A percentile compares a stretch with the other conserved stretches of the same genome.
phyloP scores from a whole-genome alignment of 1,140 invertebrate species.

The Odontomachus brunneus region DNA sequence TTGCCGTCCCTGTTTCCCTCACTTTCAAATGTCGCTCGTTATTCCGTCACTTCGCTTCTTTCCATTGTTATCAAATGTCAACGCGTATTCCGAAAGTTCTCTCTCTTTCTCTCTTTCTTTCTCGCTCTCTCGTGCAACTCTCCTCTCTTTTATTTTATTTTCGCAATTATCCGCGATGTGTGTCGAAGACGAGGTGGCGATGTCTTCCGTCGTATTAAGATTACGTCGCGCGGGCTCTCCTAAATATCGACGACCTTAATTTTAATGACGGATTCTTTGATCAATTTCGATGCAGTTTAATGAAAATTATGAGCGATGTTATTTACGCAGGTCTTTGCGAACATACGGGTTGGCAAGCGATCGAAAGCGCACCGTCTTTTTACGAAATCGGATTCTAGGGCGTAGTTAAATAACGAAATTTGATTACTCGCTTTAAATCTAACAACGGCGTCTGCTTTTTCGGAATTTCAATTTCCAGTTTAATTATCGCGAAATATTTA shows the following conservation, averaged over 20 bases:
- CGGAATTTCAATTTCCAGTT: background rate
- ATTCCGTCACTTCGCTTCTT: background rate
- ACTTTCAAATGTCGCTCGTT: conserved; percentile 41
- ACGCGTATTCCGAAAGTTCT: background rate
- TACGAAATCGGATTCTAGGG: background rate
- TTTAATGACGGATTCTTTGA: background rate
- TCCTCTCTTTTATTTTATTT: too few species aligned
- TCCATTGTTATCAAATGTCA: conserved; percentile 49
- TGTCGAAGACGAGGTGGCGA: too few species aligned
- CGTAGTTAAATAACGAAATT: conserved; percentile 2
- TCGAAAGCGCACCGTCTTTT: background rate
- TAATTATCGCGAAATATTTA: background rate
- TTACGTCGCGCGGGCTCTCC: background rate
- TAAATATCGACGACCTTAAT: background rate
- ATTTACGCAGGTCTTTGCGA: too few species aligned
- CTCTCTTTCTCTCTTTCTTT: background rate
- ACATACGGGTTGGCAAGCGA: background rate
- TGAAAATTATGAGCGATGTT: background rate
- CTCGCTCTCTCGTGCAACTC: background rate
- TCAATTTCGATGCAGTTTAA: conserved; percentile 2
- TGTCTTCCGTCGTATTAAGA: background rate
- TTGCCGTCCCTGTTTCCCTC: background rate
- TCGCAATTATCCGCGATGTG: background rate
- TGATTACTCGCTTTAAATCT: conserved; percentile 13
- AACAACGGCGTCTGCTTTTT: background rate